Evolutionary conservation across 2,113 vertebrate genomes (phyloP).

Genomic region (Cynopterus brachyotis): DNA sequence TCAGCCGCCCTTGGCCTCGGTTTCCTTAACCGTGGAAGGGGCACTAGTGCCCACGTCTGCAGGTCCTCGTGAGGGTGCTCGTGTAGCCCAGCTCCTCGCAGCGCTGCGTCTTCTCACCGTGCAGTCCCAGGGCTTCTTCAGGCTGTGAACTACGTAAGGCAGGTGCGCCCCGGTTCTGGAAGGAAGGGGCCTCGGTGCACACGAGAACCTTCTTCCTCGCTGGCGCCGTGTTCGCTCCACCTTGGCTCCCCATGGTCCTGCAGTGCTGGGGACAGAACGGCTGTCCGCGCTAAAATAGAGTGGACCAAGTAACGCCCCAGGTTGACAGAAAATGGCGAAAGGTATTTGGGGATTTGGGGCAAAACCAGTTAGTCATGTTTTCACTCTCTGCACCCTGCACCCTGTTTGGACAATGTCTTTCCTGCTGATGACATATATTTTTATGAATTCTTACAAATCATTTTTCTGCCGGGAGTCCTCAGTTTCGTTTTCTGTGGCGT

Average conservation of each 20-base stretch:
- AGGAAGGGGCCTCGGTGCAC: background rate
- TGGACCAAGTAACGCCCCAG: rapidly evolving
- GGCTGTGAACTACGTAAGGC: rapidly evolving
- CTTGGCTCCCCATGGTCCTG: no score
- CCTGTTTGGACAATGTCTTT: background rate
- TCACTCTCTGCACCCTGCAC: no score
- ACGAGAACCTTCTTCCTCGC: background rate
- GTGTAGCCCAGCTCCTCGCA: rapidly evolving
- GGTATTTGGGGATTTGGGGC: background rate
- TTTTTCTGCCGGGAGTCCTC: background rate
- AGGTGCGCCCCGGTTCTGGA: rapidly evolving
- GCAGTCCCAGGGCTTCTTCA: background rate
- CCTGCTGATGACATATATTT: no score
- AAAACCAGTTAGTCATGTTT: background rate
- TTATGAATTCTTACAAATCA: background rate
- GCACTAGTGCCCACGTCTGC: rapidly evolving
- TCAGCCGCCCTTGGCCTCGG: background rate
- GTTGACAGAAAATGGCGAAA: background rate
- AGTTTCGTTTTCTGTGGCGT: background rate
- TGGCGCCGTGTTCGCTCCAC: rapidly evolving
- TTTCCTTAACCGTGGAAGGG: background rate
- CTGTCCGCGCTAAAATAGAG: rapidly evolving
- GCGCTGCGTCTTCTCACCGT: rapidly evolving
- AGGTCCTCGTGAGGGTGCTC: background rate
- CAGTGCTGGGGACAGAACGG: rapidly evolving